Percentiles rank a stretch among this genome's conserved stretches.
phyloP scores from a whole-genome alignment of 1,140 invertebrate genomes.

The Luehdorfia chinensis region DNA sequence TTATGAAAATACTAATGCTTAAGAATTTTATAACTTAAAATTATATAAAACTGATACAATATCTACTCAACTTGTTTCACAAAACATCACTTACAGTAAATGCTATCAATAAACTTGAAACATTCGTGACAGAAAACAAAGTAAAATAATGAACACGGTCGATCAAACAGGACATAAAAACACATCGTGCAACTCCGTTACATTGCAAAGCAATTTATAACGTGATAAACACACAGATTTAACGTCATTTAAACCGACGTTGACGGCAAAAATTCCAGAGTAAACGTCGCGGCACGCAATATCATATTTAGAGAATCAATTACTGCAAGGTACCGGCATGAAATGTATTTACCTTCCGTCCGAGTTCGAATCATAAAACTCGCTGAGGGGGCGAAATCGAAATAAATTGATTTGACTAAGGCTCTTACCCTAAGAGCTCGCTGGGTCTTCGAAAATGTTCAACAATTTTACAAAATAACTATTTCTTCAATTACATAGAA shows the following conservation, averaged over 20 bases:
- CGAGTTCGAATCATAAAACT: slow-evolving; percentile 15
- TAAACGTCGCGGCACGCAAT: slow-evolving; percentile 35
- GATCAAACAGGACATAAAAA: too few relatives aligned
- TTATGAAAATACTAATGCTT: too few relatives aligned
- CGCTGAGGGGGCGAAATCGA: slow-evolving; percentile 12
- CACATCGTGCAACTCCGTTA: slow-evolving; percentile 4
- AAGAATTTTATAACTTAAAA: too few relatives aligned
- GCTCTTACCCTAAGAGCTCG: neutral
- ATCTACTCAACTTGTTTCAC: too few relatives aligned
- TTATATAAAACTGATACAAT: too few relatives aligned
- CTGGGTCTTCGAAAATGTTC: neutral
- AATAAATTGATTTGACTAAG: slow-evolving; percentile 12
- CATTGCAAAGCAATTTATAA: neutral
- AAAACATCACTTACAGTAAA: too few relatives aligned
- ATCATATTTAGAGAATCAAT: slow-evolving; percentile 52
- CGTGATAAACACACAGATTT: slow-evolving; percentile 19
- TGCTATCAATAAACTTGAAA: too few relatives aligned
- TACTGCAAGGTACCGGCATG: slow-evolving; percentile 24
- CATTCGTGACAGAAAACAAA: too few relatives aligned
- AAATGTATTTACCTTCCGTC: slow-evolving; percentile 18
- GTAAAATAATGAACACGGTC: too few relatives aligned
- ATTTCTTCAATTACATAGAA: too few relatives aligned
- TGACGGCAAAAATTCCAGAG: slow-evolving; percentile 28
- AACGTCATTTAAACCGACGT: slow-evolving; percentile 25
- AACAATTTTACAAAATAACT: neutral